Evolutionary conservation across 2,113 vertebrate genomes (phyloP).

Genomic region (Ibidorhyncha struthersii): DNA sequence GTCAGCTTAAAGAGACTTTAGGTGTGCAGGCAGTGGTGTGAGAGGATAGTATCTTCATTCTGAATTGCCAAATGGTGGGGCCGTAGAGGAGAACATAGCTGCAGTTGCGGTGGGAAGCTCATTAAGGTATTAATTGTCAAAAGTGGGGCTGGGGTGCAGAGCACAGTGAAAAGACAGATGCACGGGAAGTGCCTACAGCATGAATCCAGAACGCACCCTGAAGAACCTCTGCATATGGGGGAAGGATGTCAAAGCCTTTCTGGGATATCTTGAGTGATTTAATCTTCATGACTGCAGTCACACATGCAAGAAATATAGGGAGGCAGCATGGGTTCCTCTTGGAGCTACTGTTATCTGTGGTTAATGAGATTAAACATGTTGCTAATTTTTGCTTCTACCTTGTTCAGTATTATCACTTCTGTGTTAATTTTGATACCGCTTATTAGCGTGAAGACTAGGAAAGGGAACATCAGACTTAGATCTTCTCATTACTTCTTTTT

Average conservation of each 20-base stretch:
- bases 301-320: not conserved
- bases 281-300: not conserved
- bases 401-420: not conserved
- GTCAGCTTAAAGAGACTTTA: not conserved
- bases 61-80: not conserved
- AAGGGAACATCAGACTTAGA: not conserved
- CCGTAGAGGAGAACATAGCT: not conserved
- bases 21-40: not conserved
- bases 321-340: not conserved
- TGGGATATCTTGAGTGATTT: not conserved
- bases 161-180: not conserved
- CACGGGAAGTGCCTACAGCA: not conserved
- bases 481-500: not conserved
- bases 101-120: not conserved
- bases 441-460: not conserved
- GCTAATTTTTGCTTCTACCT: not conserved
- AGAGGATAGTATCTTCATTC: not conserved
- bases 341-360: not conserved
- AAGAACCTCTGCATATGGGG: not conserved
- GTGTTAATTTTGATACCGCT: not conserved
- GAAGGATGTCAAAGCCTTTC: not conserved
- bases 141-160: not conserved
- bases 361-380: conserved; percentile 20
- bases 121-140: not conserved
- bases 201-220: not conserved